These are phyloP conservation scores for Zaprionus inermis DNA, from an alignment of 1,140 invertebrate species.

Conservation along the genomic window DNA sequence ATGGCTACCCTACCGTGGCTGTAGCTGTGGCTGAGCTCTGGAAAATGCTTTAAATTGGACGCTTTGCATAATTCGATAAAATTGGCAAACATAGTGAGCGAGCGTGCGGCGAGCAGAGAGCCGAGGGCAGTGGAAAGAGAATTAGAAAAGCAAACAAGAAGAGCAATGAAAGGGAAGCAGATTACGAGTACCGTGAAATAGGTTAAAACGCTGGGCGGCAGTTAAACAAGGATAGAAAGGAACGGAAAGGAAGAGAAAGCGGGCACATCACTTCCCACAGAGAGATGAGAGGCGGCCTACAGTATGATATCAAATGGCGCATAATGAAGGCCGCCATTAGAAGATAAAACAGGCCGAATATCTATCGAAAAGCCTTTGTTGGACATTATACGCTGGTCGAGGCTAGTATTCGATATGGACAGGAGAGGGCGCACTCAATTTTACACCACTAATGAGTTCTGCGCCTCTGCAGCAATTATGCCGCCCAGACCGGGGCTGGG, in stretches of 20 bases:
- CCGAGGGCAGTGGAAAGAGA: conserved; percentile 29
- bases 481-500: conserved; percentile 32
- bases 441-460: conserved; percentile 70
- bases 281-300: conserved; percentile 30
- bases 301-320: conserved; percentile 56
- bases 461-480: conserved; percentile 72
- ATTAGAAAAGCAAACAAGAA: conserved; percentile 59
- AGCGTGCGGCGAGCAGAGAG: conserved; percentile 5
- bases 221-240: background rate
- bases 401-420: background rate
- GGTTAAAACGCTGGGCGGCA: conserved; percentile 19
- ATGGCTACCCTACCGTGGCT: background rate
- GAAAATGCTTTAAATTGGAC: conserved; percentile 29
- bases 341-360: conserved; percentile 70
- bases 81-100: conserved; percentile 61
- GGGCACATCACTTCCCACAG: conserved; percentile 2
- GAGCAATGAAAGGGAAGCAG: conserved; percentile 21
- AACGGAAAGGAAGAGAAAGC: background rate
- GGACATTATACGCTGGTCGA: conserved; percentile 21
- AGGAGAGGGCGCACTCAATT: background rate
- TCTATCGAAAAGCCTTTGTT: conserved; percentile 61
- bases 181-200: conserved; percentile 36
- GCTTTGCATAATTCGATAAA: conserved; percentile 80
- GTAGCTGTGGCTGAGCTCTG: background rate
- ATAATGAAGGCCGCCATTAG: conserved; percentile 78